phyloP scores from a whole-genome alignment of 2,113 vertebrate species.

The Sander lucioperca region DNA sequence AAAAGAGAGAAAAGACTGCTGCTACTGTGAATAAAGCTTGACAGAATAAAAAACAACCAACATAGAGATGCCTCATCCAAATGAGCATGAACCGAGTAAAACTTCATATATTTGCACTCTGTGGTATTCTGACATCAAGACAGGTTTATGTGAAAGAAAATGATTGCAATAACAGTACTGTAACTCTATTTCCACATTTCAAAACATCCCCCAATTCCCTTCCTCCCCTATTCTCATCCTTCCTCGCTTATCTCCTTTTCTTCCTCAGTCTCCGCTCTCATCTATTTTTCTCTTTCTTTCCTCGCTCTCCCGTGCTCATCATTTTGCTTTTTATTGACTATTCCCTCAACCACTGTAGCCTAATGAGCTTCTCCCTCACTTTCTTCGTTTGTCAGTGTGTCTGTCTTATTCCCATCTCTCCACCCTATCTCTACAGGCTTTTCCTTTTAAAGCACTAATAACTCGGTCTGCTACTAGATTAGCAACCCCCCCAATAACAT shows the following conservation, averaged over 20 bases:
- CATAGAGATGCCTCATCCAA: constrained; percentile 43
- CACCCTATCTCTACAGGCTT: constrained; percentile 45
- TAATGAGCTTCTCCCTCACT: constrained; percentile 74
- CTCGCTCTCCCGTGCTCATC: constrained; percentile 53
- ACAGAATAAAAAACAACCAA: constrained; percentile 46
- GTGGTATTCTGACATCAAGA: constrained; percentile 56
- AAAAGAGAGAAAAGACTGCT: constrained; percentile 11
- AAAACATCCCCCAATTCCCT: constrained; percentile 49
- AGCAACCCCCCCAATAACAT: constrained; percentile 44
- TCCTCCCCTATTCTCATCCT: constrained; percentile 46
- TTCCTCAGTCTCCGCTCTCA: constrained; percentile 39
- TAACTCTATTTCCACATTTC: constrained; percentile 52
- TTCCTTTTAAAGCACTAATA: constrained; percentile 66
- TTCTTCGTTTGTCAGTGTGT: constrained; percentile 60
- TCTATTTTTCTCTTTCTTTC: constrained; percentile 64
- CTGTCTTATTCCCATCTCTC: constrained; percentile 32
- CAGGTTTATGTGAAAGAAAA: constrained; percentile 54
- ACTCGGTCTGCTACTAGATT: constrained; percentile 52
- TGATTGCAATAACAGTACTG: constrained; percentile 37
- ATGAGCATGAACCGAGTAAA: constrained; percentile 33
- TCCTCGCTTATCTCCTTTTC: constrained; percentile 51
- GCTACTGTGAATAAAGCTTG: constrained; percentile 30
- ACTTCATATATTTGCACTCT: constrained; percentile 43
- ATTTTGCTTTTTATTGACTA: constrained; percentile 69
- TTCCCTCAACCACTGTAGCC: constrained; percentile 57